Evolutionary conservation across 2,888 invertebrate genomes (phyloP), one percentile per base, ranked within the genome.

Genomic region (Leucozona laternaria): DNA sequence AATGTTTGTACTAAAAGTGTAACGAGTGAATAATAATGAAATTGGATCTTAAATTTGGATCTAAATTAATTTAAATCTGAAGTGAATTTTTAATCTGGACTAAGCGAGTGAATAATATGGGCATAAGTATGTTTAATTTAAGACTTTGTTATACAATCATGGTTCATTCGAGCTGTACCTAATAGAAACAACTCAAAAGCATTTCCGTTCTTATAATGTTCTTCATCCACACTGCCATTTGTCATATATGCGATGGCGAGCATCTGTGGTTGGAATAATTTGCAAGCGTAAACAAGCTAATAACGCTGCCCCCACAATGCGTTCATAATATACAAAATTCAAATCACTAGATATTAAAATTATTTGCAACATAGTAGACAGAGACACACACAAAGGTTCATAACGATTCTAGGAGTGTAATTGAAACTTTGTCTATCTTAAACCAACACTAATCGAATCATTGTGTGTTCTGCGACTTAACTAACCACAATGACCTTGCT

Each of bases 401-500:
- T 25, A 20, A 13, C 8, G 13, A 43, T 45, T 45, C 17, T 66
- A 48, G 6, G 25, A 48, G 58, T 66, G 80, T 73, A 85, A 85
- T 80, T 77, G 72, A 81, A 68, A 80, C 80, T 68, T 68, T 85
- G 85, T 77, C 62, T 57, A 55, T 66, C 76, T 64, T 45, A 50
- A 80, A 60, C 71, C 77, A 57, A 77, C 72, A 62, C 66, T 77
- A 80, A 85, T 85, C 80, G 60, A 85, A 80, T 80, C 80, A 85
- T 80, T 80, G 80, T 77, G 53, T 71, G 66, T 66, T n/a, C n/a
- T n/a, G n/a, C n/a, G n/a, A n/a, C n/a, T n/a, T n/a, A n/a, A n/a
- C n/a, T n/a, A 85, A 80, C 80, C 85, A 70, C 85, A 85, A 77
- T 55, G 80, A 55, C 85, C 85, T 85, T 77, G 85, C 72, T 81